These are phyloP conservation scores for Phymorhynchus buccinoides DNA, from an alignment of 1,140 invertebrate species.

Conservation along the genomic window DNA sequence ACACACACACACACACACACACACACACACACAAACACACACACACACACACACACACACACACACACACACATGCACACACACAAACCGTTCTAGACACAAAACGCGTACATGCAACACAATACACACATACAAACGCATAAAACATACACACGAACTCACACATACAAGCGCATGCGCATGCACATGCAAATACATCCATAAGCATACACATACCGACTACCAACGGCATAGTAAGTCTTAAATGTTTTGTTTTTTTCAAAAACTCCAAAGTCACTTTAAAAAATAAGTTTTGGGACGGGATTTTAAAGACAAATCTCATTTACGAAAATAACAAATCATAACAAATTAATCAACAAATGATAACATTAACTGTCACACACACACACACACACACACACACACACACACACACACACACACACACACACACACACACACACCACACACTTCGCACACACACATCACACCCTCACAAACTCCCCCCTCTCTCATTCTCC, in stretches of 20 bases:
- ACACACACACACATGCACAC: background rate
- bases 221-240: no score
- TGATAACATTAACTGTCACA: no score
- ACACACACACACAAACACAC: slow-evolving; percentile 18
- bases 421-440: background rate
- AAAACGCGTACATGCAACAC: no score
- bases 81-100: background rate
- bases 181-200: background rate
- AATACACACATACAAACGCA: background rate
- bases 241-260: no score
- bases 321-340: no score
- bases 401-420: slow-evolving; percentile 5
- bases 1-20: slow-evolving; percentile 11
- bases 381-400: background rate
- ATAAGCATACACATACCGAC: background rate
- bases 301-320: no score
- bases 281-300: no score
- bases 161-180: background rate
- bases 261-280: no score
- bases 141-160: background rate
- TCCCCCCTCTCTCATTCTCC: no score
- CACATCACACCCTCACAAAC: no score
- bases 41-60: slow-evolving; percentile 22
- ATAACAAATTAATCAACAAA: no score
- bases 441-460: no score